Percentiles rank a stretch among this genome's conserved stretches.
These are phyloP conservation scores for Anthophora plumipes DNA, from an alignment of 2,888 invertebrate species.

Conservation along the genomic window DNA sequence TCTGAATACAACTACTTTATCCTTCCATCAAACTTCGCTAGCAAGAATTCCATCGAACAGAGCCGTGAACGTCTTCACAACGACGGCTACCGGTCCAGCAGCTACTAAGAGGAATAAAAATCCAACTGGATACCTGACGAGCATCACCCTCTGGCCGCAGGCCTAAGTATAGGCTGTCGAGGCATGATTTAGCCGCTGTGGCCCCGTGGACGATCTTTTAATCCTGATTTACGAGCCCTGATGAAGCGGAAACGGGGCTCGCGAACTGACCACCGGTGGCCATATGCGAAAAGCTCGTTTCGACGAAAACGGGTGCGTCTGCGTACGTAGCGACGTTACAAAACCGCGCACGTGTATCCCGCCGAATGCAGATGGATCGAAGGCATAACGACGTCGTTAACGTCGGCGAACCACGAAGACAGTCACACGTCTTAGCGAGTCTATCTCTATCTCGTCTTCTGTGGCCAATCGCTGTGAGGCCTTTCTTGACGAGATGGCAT, in stretches of 20 bases:
- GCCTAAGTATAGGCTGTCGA: conserved; percentile 37
- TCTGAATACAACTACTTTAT: neutral
- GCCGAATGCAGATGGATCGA: conserved; percentile 58
- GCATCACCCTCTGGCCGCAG: conserved; percentile 2
- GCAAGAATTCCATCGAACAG: conserved; percentile 2
- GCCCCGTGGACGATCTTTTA: conserved; percentile 62
- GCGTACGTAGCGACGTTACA: neutral
- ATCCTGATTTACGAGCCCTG: conserved; percentile 71
- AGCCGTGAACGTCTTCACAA: neutral
- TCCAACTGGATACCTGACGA: conserved; percentile 14
- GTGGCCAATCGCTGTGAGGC: conserved; percentile 48
- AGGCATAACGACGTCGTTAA: conserved; percentile 76
- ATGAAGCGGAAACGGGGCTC: conserved; percentile 67
- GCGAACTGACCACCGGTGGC: conserved; percentile 27
- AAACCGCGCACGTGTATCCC: conserved; percentile 49
- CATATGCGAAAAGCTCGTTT: conserved; percentile 58
- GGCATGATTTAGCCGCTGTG: conserved; percentile 49
- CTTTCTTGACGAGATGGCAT: conserved; percentile 50
- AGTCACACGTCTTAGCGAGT: conserved; percentile 62
- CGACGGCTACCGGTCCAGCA: conserved; percentile 37
- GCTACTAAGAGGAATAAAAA: conserved; percentile 6
- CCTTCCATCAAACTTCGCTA: neutral
- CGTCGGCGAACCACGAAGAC: conserved; percentile 67
- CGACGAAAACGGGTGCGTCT: conserved; percentile 2
- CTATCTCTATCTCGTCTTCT: conserved; percentile 15